A percentile compares a stretch with the other conserved stretches of the same genome.
These are phyloP conservation scores for Oxytorus armatus DNA, from an alignment of 2,888 invertebrate species.

Conservation along the genomic window DNA sequence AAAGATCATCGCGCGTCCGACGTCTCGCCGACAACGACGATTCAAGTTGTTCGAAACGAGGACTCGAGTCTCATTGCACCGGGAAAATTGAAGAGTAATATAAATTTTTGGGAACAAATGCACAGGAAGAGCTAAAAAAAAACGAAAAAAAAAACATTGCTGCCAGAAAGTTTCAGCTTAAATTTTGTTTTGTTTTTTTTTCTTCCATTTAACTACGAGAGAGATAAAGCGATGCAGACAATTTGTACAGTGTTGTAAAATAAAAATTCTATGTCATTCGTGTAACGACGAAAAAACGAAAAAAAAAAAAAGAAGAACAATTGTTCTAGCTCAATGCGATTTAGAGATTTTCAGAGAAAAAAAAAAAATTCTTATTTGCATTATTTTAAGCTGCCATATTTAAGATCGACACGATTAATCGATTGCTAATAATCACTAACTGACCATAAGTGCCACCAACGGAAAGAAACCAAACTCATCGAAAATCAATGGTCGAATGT, in stretches of 20 bases:
- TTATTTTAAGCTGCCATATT: constrained; percentile 57
- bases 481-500: not conserved
- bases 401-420: constrained; percentile 34
- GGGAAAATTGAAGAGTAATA: constrained; percentile 81
- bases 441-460: constrained; percentile 20
- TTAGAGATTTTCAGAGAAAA: not conserved
- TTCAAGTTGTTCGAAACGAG: constrained; percentile 67
- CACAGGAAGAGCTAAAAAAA: constrained; percentile 73
- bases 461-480: constrained; percentile 9
- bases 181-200: constrained; percentile 6
- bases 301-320: not conserved
- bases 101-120: constrained; percentile 82
- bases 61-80: constrained; percentile 75
- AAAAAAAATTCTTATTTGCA: constrained; percentile 32
- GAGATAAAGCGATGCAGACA: not conserved
- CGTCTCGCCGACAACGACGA: constrained; percentile 62
- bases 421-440: constrained; percentile 12
- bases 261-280: constrained; percentile 46
- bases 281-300: not conserved
- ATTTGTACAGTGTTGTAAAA: constrained; percentile 65
- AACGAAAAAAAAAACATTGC: not conserved
- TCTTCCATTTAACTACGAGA: constrained; percentile 16
- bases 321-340: constrained; percentile 7
- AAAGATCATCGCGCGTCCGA: constrained; percentile 66
- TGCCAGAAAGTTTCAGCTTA: constrained; percentile 42